Evolutionary conservation across 2,797 vertebrate species (phyloP).

Genomic region (Hoplostethus mediterraneus): DNA sequence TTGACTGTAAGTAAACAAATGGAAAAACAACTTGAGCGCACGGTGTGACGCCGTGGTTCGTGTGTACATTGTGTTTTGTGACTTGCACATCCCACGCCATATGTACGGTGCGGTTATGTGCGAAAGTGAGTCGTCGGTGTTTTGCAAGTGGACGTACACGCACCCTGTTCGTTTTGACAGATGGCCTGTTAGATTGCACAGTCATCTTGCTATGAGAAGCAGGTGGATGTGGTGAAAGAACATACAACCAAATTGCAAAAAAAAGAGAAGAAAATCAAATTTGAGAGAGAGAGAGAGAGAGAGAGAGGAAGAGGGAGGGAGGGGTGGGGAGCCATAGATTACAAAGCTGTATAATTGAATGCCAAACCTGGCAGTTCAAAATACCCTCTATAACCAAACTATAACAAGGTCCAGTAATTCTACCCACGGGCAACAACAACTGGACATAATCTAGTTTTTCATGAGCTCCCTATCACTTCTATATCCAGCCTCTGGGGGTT

Average conservation of each 20-base stretch:
- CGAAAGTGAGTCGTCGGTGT: slow-evolving; percentile 33
- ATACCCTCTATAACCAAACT: slow-evolving; percentile 68
- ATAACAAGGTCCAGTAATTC: slow-evolving; percentile 76
- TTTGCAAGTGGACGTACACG: background rate
- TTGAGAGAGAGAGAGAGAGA: slow-evolving; percentile 10
- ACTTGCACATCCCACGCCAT: slow-evolving; percentile 2
- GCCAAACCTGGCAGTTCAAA: slow-evolving; percentile 71
- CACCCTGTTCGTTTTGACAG: slow-evolving; percentile 30
- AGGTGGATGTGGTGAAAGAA: slow-evolving; percentile 1
- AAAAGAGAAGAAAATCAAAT: slow-evolving; percentile 6
- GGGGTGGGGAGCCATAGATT: slow-evolving; percentile 57
- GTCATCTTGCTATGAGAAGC: slow-evolving; percentile 31
- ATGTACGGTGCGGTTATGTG: slow-evolving; percentile 11
- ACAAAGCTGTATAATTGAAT: slow-evolving; percentile 73
- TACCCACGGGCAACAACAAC: slow-evolving; percentile 65
- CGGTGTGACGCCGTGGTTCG: background rate
- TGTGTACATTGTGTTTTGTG: background rate
- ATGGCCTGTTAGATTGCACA: slow-evolving; percentile 44
- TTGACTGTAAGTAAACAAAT: background rate
- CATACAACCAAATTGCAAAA: slow-evolving; percentile 1
- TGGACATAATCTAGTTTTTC: slow-evolving; percentile 75
- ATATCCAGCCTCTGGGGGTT: slow-evolving; percentile 64
- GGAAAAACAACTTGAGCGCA: too few relatives aligned
- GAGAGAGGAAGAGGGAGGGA: slow-evolving; percentile 1
- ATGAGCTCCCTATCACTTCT: slow-evolving; percentile 68